Conservation (phyloP, 2,888 invertebrate genomes). For the Rhagonycha lutea region DNA sequence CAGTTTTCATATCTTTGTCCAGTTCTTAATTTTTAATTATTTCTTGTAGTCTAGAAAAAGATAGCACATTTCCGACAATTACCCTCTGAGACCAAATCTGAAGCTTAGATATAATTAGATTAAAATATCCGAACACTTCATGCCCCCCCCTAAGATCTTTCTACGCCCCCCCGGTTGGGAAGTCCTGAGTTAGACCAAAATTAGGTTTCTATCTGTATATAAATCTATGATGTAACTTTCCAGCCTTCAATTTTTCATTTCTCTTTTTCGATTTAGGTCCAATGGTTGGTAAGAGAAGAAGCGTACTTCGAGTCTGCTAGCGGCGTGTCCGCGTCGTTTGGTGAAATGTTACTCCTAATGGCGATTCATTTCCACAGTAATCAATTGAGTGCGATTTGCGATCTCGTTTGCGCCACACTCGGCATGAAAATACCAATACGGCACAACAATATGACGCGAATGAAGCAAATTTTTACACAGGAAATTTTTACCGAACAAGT, state of each 20-base stretch:
- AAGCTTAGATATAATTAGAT: too few species aligned
- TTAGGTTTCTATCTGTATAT: too few species aligned
- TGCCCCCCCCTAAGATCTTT: too few species aligned
- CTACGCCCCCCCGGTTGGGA: too few species aligned
- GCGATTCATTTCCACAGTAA: constrained; percentile 97
- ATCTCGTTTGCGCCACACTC: constrained; percentile 89
- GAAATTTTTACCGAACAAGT: constrained; percentile 98
- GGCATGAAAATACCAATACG: constrained; percentile 93
- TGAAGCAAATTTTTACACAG: constrained; percentile 93
- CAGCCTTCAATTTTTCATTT: background rate
- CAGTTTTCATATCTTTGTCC: too few species aligned
- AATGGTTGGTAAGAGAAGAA: constrained; percentile 90
- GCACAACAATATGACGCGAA: constrained; percentile 83
- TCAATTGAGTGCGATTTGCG: constrained; percentile 90
- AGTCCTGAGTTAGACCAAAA: too few species aligned
- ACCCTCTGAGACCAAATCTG: too few species aligned
- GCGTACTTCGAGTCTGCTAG: constrained; percentile 86
- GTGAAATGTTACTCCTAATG: constrained; percentile 93
- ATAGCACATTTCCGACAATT: too few species aligned
- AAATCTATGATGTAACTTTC: background rate
- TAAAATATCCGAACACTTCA: too few species aligned
- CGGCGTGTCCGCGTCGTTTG: constrained; percentile 86
- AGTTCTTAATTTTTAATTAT: too few species aligned
- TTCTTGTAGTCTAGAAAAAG: too few species aligned
- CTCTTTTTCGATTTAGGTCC: constrained; percentile 54